A percentile compares a stretch with the other conserved stretches of the same genome.
Conservation (phyloP, 2,888 invertebrate species). For the Linnaemya tessellans region DNA sequence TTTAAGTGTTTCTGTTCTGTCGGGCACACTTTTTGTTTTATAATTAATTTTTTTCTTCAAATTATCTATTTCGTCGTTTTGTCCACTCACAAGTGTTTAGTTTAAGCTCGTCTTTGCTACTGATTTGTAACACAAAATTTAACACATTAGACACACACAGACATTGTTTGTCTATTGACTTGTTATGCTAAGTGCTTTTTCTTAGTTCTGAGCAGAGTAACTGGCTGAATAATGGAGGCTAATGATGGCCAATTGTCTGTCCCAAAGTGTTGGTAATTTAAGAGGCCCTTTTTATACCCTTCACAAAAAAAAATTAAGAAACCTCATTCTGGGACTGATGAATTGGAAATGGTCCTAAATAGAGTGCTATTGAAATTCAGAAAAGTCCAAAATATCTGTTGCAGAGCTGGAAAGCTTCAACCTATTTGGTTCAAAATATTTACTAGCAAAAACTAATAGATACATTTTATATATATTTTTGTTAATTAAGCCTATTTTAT, state of each 20-base stretch:
- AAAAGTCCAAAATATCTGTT: too few species aligned
- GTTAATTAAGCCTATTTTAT: too few species aligned
- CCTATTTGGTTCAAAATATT: too few species aligned
- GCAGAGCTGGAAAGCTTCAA: too few species aligned
- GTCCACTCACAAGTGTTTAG: conserved; percentile 10
- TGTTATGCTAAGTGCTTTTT: too few species aligned
- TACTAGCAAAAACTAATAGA: too few species aligned
- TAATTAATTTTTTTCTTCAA: background rate
- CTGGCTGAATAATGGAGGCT: background rate
- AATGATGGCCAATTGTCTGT: background rate
- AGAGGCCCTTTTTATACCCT: conserved; percentile 6
- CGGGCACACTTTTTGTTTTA: background rate
- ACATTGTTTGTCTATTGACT: background rate
- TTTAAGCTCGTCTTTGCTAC: conserved; percentile 39
- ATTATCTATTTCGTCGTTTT: background rate
- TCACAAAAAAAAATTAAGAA: too few species aligned
- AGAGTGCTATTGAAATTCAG: too few species aligned
- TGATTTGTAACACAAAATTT: conserved; percentile 27
- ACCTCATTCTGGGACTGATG: too few species aligned
- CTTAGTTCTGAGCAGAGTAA: too few species aligned
- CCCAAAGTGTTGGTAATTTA: background rate
- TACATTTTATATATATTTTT: too few species aligned
- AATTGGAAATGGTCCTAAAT: too few species aligned
- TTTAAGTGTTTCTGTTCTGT: background rate
- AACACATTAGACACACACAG: background rate